These are phyloP conservation scores for Microcaecilia unicolor DNA, from an alignment of 2,797 vertebrate species.

Conservation along the genomic window DNA sequence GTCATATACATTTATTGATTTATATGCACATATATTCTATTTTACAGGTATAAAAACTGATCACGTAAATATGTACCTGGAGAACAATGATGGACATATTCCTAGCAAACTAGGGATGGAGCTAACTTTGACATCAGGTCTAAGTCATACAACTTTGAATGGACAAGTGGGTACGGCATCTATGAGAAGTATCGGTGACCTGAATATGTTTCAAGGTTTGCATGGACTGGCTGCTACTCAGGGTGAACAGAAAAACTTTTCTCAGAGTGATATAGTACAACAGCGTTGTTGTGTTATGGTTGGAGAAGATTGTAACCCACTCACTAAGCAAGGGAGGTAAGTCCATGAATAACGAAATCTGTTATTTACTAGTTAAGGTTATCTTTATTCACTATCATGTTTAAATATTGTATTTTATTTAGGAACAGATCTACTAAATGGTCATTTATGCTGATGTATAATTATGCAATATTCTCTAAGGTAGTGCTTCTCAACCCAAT, in stretches of 20 bases:
- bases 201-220: constrained; percentile 60
- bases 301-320: constrained; percentile 36
- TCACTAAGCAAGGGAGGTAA: constrained; percentile 2
- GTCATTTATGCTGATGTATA: too few species aligned
- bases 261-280: constrained; percentile 41
- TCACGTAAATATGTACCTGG: constrained; percentile 57
- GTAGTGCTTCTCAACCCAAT: too few species aligned
- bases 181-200: constrained; percentile 55
- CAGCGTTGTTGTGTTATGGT: constrained; percentile 51
- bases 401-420: too few species aligned
- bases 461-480: too few species aligned
- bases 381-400: too few species aligned
- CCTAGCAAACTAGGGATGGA: constrained; percentile 52
- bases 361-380: too few species aligned
- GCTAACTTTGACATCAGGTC: constrained; percentile 42
- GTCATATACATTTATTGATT: too few species aligned
- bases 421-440: too few species aligned
- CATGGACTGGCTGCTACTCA: constrained; percentile 50
- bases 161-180: constrained; percentile 42
- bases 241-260: constrained; percentile 34
- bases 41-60: too few species aligned
- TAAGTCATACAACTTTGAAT: constrained; percentile 21
- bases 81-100: constrained; percentile 40
- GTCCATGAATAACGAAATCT: too few species aligned
- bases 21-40: too few species aligned